A percentile compares a stretch with the other conserved stretches of the same genome.
These are phyloP conservation scores for Drosophila sturtevanti DNA, from an alignment of 1,140 invertebrate species.

Conservation along the genomic window DNA sequence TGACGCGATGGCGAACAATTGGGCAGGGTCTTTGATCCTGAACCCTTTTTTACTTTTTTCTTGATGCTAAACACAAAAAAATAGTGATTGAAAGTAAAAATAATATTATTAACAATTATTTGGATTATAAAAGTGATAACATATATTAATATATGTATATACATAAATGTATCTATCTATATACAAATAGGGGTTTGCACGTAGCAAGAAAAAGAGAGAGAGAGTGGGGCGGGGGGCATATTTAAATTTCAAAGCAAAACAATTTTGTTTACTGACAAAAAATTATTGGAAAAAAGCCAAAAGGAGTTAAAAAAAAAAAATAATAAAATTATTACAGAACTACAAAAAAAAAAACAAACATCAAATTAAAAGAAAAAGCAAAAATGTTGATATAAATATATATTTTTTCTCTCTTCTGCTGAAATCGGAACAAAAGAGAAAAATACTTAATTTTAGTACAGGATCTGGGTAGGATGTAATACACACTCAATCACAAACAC, in stretches of 20 bases:
- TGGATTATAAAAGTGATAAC: background rate
- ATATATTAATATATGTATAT: background rate
- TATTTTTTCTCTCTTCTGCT: slow-evolving; percentile 63
- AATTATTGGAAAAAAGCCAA: slow-evolving; percentile 63
- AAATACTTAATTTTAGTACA: slow-evolving; percentile 60
- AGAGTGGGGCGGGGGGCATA: slow-evolving; percentile 5
- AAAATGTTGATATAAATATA: slow-evolving; percentile 30
- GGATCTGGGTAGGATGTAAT: slow-evolving; percentile 20
- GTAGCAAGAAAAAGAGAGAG: background rate
- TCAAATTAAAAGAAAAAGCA: too few species aligned
- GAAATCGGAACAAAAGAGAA: slow-evolving; percentile 75
- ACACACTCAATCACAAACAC: slow-evolving; percentile 9
- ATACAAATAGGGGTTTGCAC: background rate
- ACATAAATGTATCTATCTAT: background rate
- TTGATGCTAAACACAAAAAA: slow-evolving; percentile 89
- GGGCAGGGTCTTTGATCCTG: slow-evolving; percentile 92
- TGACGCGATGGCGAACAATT: slow-evolving; percentile 92
- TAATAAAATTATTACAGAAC: background rate
- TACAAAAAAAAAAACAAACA: slow-evolving; percentile 40
- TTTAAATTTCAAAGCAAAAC: slow-evolving; percentile 55
- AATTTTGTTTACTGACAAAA: slow-evolving; percentile 51
- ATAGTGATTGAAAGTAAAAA: background rate
- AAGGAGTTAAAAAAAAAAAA: slow-evolving; percentile 46
- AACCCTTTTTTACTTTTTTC: slow-evolving; percentile 94
- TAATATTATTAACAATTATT: background rate